A percentile compares a stretch with the other conserved stretches of the same genome.
These are phyloP conservation scores for Typhlichthys eigenmanni DNA, from an alignment of 2,797 vertebrate species.

Conservation along the genomic window DNA sequence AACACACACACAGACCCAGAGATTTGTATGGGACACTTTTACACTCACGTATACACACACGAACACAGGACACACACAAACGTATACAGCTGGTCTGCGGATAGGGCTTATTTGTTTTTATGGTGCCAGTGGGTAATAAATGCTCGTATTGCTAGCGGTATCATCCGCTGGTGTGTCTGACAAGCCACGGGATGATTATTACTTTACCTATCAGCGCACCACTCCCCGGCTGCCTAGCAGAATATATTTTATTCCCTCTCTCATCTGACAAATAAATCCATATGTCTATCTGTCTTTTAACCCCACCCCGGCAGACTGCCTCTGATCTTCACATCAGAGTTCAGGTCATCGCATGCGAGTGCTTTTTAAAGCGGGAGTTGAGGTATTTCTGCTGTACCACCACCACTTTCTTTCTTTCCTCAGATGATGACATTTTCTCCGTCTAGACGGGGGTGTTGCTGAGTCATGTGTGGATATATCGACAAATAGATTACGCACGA, in stretches of 20 bases:
- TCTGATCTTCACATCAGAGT: slow-evolving; percentile 24
- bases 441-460: slow-evolving; percentile 53
- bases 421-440: slow-evolving; percentile 34
- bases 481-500: neutral
- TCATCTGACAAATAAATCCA: slow-evolving; percentile 22
- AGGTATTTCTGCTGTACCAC: slow-evolving; percentile 32
- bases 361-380: slow-evolving; percentile 42
- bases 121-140: slow-evolving; percentile 50
- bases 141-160: slow-evolving; percentile 42
- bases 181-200: slow-evolving; percentile 52
- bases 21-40: neutral
- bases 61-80: slow-evolving; percentile 1
- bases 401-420: slow-evolving; percentile 9
- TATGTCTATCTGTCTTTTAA: slow-evolving; percentile 18
- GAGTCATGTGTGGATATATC: slow-evolving; percentile 22
- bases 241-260: slow-evolving; percentile 37
- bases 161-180: slow-evolving; percentile 38
- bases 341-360: slow-evolving; percentile 38
- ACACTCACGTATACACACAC: neutral
- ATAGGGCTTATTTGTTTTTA: slow-evolving; percentile 59
- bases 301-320: slow-evolving; percentile 24
- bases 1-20: neutral
- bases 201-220: slow-evolving; percentile 45
- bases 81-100: slow-evolving; percentile 17
- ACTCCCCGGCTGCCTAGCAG: slow-evolving; percentile 15